Percentiles rank a stretch among this genome's conserved stretches.
Conservation (phyloP, 2,888 invertebrate genomes). For the Tenodera sinensis region DNA sequence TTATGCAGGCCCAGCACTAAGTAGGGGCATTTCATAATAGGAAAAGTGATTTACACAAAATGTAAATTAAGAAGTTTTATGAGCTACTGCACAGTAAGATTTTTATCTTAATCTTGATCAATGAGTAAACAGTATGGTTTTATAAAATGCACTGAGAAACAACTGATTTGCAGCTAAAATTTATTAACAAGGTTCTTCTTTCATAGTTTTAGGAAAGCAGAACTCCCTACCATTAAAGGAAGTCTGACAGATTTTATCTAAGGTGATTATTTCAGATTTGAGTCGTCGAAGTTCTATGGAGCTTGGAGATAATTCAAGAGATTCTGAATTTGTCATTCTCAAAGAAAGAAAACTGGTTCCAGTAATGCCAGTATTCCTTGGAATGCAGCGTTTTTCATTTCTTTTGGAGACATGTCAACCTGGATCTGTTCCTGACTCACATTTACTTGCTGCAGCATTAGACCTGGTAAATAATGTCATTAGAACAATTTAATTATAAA, state of each 20-base stretch:
- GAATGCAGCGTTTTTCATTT: constrained; percentile 86
- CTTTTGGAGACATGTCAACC: constrained; percentile 93
- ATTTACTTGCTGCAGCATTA: constrained; percentile 87
- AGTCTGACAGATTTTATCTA: not conserved
- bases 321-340: constrained; percentile 82
- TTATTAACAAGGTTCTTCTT: too few species aligned
- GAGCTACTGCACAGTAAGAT: too few species aligned
- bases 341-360: constrained; percentile 85
- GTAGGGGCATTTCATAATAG: too few species aligned
- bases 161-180: too few species aligned
- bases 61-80: too few species aligned
- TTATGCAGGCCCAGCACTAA: too few species aligned
- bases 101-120: too few species aligned
- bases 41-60: too few species aligned
- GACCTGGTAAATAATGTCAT: constrained; percentile 69
- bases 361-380: constrained; percentile 73
- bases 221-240: not conserved
- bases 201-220: too few species aligned
- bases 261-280: constrained; percentile 49
- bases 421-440: constrained; percentile 93
- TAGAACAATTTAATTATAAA: too few species aligned
- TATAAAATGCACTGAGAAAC: too few species aligned
- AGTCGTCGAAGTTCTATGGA: constrained; percentile 82
- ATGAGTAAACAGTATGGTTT: too few species aligned
- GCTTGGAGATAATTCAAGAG: constrained; percentile 71